These are phyloP conservation scores for Sminthurides bifidus DNA, from an alignment of 1,140 invertebrate genomes.

Conservation along the genomic window DNA sequence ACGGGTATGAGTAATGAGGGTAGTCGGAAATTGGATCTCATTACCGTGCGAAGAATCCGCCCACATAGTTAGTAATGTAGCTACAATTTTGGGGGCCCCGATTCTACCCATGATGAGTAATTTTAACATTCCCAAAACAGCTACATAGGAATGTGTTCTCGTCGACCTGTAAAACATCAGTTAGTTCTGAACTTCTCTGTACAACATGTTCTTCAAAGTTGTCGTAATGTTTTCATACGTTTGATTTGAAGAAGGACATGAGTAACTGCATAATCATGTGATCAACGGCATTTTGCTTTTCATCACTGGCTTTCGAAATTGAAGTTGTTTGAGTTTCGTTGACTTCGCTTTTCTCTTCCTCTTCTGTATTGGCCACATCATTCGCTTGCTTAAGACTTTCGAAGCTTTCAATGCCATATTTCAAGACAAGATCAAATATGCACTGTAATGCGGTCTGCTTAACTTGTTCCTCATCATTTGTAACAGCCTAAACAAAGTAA, in stretches of 20 bases:
- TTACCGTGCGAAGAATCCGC: conserved; percentile 2
- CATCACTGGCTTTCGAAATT: not conserved
- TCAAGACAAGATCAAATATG: conserved; percentile 2
- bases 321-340: too few species aligned
- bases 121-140: not conserved
- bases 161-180: not conserved
- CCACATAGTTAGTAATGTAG: conserved; percentile 4
- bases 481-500: not conserved
- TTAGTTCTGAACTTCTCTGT: too few species aligned
- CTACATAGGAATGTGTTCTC: not conserved
- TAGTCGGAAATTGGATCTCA: not conserved
- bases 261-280: not conserved
- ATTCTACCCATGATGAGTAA: not conserved
- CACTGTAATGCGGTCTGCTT: not conserved
- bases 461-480: not conserved
- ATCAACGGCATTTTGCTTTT: not conserved
- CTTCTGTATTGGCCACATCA: too few species aligned
- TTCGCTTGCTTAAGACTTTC: too few species aligned
- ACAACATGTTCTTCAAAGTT: too few species aligned
- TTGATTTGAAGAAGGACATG: not conserved
- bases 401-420: conserved; percentile 4
- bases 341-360: too few species aligned
- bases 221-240: not conserved
- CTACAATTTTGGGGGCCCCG: conserved; percentile 2
- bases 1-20: not conserved